A percentile compares a stretch with the other conserved stretches of the same genome.
phyloP scores from a whole-genome alignment of 2,888 invertebrate species.

The Leptinotarsa peninsularis region DNA sequence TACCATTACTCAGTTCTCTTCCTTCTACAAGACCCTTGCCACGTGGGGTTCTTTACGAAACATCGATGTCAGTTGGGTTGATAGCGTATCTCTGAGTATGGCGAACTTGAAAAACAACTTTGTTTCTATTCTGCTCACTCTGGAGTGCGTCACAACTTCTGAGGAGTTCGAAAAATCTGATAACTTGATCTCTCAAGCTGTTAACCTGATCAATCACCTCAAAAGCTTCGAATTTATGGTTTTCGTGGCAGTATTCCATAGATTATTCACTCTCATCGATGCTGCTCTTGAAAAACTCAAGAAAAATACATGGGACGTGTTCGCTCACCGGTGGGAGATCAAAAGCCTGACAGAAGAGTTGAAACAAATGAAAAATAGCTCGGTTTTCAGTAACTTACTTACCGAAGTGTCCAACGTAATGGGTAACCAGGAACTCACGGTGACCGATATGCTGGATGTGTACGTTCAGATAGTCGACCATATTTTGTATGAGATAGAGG shows the following conservation, averaged over 20 bases:
- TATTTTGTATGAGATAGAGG: slow-evolving; percentile 29
- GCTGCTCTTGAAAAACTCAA: slow-evolving; percentile 17
- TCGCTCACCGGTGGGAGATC: slow-evolving; percentile 7
- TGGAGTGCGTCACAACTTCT: slow-evolving; percentile 27
- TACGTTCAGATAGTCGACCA: slow-evolving; percentile 29
- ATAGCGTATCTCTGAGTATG: slow-evolving; percentile 17
- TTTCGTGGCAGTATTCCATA: slow-evolving; percentile 23
- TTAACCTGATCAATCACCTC: slow-evolving; percentile 30
- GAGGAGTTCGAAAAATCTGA: slow-evolving; percentile 29
- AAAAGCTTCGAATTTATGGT: slow-evolving; percentile 32
- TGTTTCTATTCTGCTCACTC: slow-evolving; percentile 13
- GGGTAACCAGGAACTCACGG: not conserved
- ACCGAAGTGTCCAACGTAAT: not conserved
- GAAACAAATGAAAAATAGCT: slow-evolving; percentile 16
- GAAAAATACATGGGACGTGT: not conserved
- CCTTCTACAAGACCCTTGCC: slow-evolving; percentile 19
- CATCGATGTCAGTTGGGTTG: slow-evolving; percentile 6
- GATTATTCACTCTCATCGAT: slow-evolving; percentile 22
- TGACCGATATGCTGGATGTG: slow-evolving; percentile 23
- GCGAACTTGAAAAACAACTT: slow-evolving; percentile 27
- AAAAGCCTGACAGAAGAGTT: slow-evolving; percentile 13
- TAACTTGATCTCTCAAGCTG: slow-evolving; percentile 11
- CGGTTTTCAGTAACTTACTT: slow-evolving; percentile 20
- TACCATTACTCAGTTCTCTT: slow-evolving; percentile 3
- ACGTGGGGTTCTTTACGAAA: not conserved